These are phyloP conservation scores for Microcebus jonahi DNA, from an alignment of 2,113 vertebrate species.

Conservation along the genomic window DNA sequence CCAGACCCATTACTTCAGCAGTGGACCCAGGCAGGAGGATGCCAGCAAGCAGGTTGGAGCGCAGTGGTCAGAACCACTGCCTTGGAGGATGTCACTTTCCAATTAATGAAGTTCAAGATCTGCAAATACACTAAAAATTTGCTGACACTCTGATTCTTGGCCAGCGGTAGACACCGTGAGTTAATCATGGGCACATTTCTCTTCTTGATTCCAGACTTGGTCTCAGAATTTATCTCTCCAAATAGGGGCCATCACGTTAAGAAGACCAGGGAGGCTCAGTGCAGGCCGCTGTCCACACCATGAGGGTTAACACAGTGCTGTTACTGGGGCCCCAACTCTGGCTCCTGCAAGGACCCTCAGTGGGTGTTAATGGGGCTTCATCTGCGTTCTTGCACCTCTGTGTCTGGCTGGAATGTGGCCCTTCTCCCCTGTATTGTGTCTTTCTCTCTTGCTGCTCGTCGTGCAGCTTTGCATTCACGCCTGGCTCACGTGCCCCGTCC, in stretches of 20 bases:
- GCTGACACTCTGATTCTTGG: neutral
- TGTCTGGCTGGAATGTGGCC: accelerated
- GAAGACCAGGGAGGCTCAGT: neutral
- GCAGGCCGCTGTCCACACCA: neutral
- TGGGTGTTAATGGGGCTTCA: neutral
- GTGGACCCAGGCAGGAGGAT: neutral
- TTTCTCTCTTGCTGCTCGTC: neutral
- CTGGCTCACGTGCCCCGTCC: neutral
- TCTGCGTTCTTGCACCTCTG: too few relatives aligned
- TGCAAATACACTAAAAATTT: neutral
- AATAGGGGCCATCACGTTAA: neutral
- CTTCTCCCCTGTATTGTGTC: too few relatives aligned
- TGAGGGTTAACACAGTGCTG: accelerated
- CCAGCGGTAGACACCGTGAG: neutral
- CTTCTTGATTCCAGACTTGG: neutral
- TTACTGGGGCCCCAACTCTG: too few relatives aligned
- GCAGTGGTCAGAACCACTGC: neutral
- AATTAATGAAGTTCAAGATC: neutral
- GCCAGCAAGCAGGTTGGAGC: neutral
- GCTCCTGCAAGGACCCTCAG: accelerated
- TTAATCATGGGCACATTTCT: neutral
- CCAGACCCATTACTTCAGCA: neutral
- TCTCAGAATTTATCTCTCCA: neutral
- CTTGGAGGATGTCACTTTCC: neutral
- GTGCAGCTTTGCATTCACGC: accelerated